Percentiles rank a stretch among this genome's conserved stretches.
phyloP scores from a whole-genome alignment of 1,140 invertebrate species.

The Bombus cullumanus region DNA sequence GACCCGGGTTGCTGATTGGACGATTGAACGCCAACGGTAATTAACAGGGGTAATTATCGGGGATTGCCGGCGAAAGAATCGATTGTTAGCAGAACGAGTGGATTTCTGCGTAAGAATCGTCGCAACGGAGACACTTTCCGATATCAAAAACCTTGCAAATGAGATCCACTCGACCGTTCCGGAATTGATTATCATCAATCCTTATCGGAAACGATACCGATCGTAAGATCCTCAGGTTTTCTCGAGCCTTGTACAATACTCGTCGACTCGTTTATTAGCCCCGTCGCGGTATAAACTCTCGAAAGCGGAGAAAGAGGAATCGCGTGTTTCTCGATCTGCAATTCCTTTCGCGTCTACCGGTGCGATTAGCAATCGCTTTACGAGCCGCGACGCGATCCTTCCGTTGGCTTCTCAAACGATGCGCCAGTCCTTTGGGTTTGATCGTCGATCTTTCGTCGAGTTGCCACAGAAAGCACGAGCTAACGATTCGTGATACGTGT shows the following conservation, averaged over 20 bases:
- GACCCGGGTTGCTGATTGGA: conserved; percentile 29
- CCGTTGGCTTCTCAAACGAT: conserved; percentile 14
- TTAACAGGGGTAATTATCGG: conserved; percentile 50
- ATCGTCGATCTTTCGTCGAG: conserved; percentile 50
- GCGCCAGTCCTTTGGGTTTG: conserved; percentile 22
- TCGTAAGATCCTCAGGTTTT: not conserved
- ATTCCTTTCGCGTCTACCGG: conserved; percentile 38
- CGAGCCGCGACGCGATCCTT: not conserved
- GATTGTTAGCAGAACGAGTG: conserved; percentile 33
- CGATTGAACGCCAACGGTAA: conserved; percentile 15
- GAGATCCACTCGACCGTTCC: conserved; percentile 3
- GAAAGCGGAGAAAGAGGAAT: not conserved
- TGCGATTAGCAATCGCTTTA: conserved; percentile 38
- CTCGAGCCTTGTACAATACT: conserved; percentile 9
- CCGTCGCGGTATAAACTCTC: conserved; percentile 1
- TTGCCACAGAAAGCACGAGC: not conserved
- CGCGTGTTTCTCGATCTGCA: conserved; percentile 41
- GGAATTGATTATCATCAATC: conserved; percentile 44
- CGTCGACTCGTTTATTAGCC: conserved; percentile 28
- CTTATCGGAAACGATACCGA: conserved; percentile 8
- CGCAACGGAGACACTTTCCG: conserved; percentile 36
- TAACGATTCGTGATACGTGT: not conserved
- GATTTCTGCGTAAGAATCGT: conserved; percentile 51
- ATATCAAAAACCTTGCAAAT: conserved; percentile 37
- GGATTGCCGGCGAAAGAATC: not conserved